A percentile compares a stretch with the other conserved stretches of the same genome.
These are phyloP conservation scores for Cetonia aurata DNA, from an alignment of 2,888 invertebrate species.

Conservation along the genomic window DNA sequence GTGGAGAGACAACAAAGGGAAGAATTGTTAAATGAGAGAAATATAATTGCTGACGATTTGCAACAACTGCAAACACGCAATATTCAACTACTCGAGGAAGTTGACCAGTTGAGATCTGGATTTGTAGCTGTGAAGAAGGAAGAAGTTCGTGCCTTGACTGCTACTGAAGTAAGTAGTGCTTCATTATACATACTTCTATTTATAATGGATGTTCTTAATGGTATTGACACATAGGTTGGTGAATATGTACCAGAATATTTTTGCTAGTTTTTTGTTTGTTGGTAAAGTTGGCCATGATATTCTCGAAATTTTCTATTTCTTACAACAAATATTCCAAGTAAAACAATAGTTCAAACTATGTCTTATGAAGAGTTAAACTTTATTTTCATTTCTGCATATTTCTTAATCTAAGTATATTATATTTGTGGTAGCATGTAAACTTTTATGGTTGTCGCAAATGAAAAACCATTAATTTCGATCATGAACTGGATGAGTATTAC, in stretches of 20 bases:
- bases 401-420: too few species aligned
- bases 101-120: slow-evolving; percentile 62
- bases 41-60: slow-evolving; percentile 69
- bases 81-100: slow-evolving; percentile 73
- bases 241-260: not conserved
- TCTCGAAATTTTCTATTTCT: not conserved
- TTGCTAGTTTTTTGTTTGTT: not conserved
- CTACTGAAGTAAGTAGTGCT: slow-evolving; percentile 43
- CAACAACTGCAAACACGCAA: slow-evolving; percentile 72
- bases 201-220: not conserved
- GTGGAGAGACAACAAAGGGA: slow-evolving; percentile 67
- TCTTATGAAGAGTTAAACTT: not conserved
- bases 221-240: slow-evolving; percentile 10
- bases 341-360: too few species aligned
- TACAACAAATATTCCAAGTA: not conserved
- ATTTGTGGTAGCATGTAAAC: too few species aligned
- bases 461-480: too few species aligned
- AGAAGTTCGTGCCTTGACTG: slow-evolving; percentile 41
- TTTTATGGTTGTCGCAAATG: too few species aligned
- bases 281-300: not conserved
- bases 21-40: slow-evolving; percentile 40
- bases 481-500: too few species aligned
- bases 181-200: not conserved
- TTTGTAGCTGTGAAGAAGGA: slow-evolving; percentile 47
- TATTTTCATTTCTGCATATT: too few species aligned